Base-by-base conservation (phyloP, 2,113 vertebrate species). In the Ceyx cyanopectus region DNA sequence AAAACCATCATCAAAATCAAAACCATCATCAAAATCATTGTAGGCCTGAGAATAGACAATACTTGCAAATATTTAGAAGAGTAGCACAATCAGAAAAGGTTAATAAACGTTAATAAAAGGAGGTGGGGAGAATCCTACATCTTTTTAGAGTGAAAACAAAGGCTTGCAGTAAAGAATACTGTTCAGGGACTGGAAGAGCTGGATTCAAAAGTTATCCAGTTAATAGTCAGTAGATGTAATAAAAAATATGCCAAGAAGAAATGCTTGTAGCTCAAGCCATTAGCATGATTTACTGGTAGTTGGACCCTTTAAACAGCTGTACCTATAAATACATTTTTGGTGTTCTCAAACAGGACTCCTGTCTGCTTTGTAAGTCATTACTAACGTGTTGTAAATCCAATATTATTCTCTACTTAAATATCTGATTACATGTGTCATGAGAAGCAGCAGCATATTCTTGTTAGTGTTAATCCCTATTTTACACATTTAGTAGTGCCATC, bases 1-100 rank as follows among this genome's bases (percentile, higher is more conserved):
- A 92, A 81, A 93, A n/a, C 32, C 41, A 51, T 77, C n/a, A 92
- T 62, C n/a, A 87, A 69, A 37, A 37, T 37, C 30, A 92, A 81
- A 93, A n/a, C 32, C 41, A 51, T 77, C n/a, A 92, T 62, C 29
- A 87, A 69, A 45, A 66, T 57, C 46, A 17, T 30, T 72, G 26
- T 62, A 56, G 66, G 66, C 48, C 24, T 0, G 3, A 70, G 43
- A 72, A 37, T 12, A 51, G 45, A 79, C 75, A 72, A 54, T 4
- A 2, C 61, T 70, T 75, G n/a, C 34, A 56, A 26, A 22, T 83
- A 63, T 22, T 40, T 90, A 17, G 15, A 41, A 41, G 34, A 87
- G 18, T 21, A 62, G 50, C 12, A 15, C 46, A 30, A 92, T 20
- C 14, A 69, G 80, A 58, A 61, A 77, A 70, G 22, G 10, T 74